Evolutionary conservation across 2,888 invertebrate genomes (phyloP), one percentile per base, ranked within the genome.

Genomic region (Liopterus haemorrhoidalis): DNA sequence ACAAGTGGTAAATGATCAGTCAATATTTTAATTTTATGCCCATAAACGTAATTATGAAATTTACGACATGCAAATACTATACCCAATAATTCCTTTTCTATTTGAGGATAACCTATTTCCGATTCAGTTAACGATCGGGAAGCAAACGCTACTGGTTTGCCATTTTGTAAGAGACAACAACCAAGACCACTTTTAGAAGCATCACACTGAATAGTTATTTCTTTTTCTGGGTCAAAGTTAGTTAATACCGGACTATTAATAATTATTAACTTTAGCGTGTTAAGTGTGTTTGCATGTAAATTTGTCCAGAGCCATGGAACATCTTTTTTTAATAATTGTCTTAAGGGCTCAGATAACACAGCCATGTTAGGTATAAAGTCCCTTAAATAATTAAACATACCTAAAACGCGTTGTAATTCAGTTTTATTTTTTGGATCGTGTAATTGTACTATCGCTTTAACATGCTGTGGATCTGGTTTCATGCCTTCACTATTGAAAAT

Each of bases 11-110:
- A 58, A 39, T 63, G 64, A 48, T 59, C 50, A 3, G 50, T 51
- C 21, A 61, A 49, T 5, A 63, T 52, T 8, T 46, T 24, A 4
- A 60, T 41, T 35, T 47, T 43, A 36, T 50, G 45, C 2, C 60
- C 60, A 55, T 55, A 62, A n/a, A 62, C 51, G 47, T 57, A 63
- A 38, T 59, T 58, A 37, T 58, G 55, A 49, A 63, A 62, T 45
- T 57, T 59, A 31, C 51, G 39, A 40, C 55, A 57, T 2, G 55
- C 58, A 49, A 60, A 61, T 4, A 48, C 50, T 27, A 64, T 59
- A 1, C 59, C 59, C 12, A 63, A 37, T 2, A 57, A 37, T 41
- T 64, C 61, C 48, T 63, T 63, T 45, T 63, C 61, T 6, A 64
- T 63, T 47, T 60, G 58, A 14, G 59, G 54, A 48, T 58, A 63